Percentiles rank a stretch among this genome's conserved stretches.
phyloP scores from a whole-genome alignment of 2,888 invertebrate species.

The Junonia oenone region DNA sequence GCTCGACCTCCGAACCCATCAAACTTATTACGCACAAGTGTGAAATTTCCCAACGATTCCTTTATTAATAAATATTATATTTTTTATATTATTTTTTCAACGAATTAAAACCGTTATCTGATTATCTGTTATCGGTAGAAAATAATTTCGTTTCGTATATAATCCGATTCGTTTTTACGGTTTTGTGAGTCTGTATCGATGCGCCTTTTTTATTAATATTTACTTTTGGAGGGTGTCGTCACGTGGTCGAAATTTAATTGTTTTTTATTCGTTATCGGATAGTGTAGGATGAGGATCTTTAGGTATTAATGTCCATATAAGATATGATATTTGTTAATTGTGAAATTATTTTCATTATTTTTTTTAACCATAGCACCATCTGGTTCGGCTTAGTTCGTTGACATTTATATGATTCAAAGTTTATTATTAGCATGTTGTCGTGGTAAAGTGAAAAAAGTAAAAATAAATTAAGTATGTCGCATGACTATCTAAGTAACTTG shows the following conservation, averaged over 20 bases:
- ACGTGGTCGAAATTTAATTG: background rate
- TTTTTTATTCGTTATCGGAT: background rate
- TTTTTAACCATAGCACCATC: too few species aligned
- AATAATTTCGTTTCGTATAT: constrained; percentile 51
- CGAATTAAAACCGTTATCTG: constrained; percentile 74
- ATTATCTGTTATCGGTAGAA: constrained; percentile 62
- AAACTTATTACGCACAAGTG: constrained; percentile 48
- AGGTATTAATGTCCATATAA: too few species aligned
- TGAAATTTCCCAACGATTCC: constrained; percentile 49
- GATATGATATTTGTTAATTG: too few species aligned
- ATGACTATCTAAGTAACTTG: too few species aligned
- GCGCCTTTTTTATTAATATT: constrained; percentile 36
- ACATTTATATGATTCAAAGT: too few species aligned
- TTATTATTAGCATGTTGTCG: too few species aligned
- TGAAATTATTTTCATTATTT: too few species aligned
- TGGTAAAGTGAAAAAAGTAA: too few species aligned
- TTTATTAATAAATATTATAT: constrained; percentile 45
- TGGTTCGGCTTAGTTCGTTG: too few species aligned
- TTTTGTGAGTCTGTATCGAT: constrained; percentile 42
- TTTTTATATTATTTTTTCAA: constrained; percentile 33
- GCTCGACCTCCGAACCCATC: constrained; percentile 29
- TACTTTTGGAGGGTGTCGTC: background rate
- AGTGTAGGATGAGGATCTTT: too few species aligned
- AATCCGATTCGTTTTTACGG: constrained; percentile 70
- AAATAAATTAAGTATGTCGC: too few species aligned